Evolutionary conservation across 2,888 invertebrate species (phyloP).

Genomic region (Xanthostigma xanthostigma): DNA sequence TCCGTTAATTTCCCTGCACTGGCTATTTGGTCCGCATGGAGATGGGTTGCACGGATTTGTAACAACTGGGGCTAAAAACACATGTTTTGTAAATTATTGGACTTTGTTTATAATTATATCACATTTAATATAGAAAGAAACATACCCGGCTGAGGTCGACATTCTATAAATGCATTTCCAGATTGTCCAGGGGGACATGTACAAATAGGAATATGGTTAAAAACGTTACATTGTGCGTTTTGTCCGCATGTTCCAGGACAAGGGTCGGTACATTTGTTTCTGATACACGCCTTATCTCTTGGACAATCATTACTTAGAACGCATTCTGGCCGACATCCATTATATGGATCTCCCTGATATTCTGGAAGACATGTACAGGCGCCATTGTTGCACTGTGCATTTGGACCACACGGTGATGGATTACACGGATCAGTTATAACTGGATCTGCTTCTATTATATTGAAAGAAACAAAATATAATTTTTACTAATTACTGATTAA

Average conservation of each 20-base stretch:
- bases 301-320: conserved; percentile 48
- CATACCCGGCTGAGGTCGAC: conserved; percentile 31
- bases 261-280: conserved; percentile 49
- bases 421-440: conserved; percentile 45
- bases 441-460: conserved; percentile 24
- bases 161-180: conserved; percentile 54
- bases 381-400: conserved; percentile 64
- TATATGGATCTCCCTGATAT: conserved; percentile 64
- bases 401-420: conserved; percentile 71
- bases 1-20: conserved; percentile 55
- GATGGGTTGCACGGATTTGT: conserved; percentile 47
- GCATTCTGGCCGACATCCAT: conserved; percentile 58
- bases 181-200: conserved; percentile 47
- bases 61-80: not conserved
- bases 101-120: not conserved
- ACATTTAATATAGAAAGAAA: conserved; percentile 2
- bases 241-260: conserved; percentile 56
- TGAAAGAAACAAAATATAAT: not conserved
- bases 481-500: not conserved
- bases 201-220: conserved; percentile 63
- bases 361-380: conserved; percentile 62
- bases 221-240: conserved; percentile 53
- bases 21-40: conserved; percentile 69
- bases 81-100: not conserved
- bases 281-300: conserved; percentile 45